phyloP scores from a whole-genome alignment of 2,888 invertebrate genomes.

The Sphecodes monilicornis region DNA sequence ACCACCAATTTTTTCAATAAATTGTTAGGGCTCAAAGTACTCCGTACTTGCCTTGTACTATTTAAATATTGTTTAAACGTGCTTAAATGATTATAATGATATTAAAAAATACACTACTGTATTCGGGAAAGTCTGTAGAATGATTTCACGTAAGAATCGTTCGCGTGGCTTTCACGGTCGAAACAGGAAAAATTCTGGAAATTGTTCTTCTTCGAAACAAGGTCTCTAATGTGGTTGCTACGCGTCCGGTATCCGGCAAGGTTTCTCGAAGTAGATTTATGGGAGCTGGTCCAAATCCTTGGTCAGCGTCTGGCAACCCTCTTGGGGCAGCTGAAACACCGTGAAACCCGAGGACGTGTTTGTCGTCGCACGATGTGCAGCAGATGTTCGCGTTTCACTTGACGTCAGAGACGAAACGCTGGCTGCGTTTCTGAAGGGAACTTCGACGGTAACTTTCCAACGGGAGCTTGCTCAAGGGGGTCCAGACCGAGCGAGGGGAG shows the following conservation, averaged over 20 bases:
- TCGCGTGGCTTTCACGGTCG: no score
- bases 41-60: not conserved
- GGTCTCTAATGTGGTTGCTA: not conserved
- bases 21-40: no score
- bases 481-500: not conserved
- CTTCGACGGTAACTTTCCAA: not conserved
- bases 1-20: no score
- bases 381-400: constrained; percentile 51
- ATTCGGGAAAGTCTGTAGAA: not conserved
- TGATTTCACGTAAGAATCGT: not conserved
- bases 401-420: constrained; percentile 15
- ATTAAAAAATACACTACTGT: not conserved
- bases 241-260: not conserved
- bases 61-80: not conserved
- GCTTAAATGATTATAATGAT: not conserved
- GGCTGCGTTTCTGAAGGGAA: constrained; percentile 5
- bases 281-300: not conserved
- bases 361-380: constrained; percentile 31
- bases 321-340: not conserved
- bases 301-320: not conserved
- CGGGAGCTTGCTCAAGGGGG: not conserved
- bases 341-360: constrained; percentile 30
- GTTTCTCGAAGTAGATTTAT: not conserved
- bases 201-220: not conserved
- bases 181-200: not conserved